These are phyloP conservation scores for Eumaeus atala DNA, from an alignment of 1,140 invertebrate species.

Conservation along the genomic window DNA sequence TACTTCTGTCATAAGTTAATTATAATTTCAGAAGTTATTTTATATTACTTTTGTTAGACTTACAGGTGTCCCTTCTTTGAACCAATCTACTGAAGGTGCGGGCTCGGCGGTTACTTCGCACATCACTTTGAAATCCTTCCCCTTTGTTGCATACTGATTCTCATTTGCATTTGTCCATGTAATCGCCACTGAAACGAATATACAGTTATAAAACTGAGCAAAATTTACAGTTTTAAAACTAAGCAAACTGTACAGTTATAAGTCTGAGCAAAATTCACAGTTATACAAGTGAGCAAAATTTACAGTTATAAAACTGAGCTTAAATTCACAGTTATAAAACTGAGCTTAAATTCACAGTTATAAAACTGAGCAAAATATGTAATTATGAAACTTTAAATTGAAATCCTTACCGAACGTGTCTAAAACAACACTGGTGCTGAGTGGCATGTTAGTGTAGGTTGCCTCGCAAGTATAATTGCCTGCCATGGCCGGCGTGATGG, in stretches of 20 bases:
- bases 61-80: slow-evolving; percentile 82
- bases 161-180: slow-evolving; percentile 89
- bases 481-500: slow-evolving; percentile 82
- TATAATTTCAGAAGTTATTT: neutral
- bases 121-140: slow-evolving; percentile 83
- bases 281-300: neutral
- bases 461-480: slow-evolving; percentile 90
- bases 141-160: slow-evolving; percentile 87
- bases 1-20: neutral
- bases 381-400: neutral
- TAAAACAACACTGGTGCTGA: slow-evolving; percentile 80
- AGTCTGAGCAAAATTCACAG: too few species aligned
- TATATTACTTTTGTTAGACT: slow-evolving; percentile 23
- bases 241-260: neutral
- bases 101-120: slow-evolving; percentile 91
- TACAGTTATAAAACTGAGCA: too few species aligned
- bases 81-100: slow-evolving; percentile 88
- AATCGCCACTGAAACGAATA: slow-evolving; percentile 80
- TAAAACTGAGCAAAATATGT: too few species aligned
- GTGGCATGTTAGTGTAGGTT: slow-evolving; percentile 80
- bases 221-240: too few species aligned
- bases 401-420: slow-evolving; percentile 81
- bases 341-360: neutral
- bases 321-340: too few species aligned
- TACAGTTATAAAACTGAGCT: too few species aligned